These are phyloP conservation scores for Leptonema lineaticorne DNA, from an alignment of 1,140 invertebrate species.

Conservation along the genomic window DNA sequence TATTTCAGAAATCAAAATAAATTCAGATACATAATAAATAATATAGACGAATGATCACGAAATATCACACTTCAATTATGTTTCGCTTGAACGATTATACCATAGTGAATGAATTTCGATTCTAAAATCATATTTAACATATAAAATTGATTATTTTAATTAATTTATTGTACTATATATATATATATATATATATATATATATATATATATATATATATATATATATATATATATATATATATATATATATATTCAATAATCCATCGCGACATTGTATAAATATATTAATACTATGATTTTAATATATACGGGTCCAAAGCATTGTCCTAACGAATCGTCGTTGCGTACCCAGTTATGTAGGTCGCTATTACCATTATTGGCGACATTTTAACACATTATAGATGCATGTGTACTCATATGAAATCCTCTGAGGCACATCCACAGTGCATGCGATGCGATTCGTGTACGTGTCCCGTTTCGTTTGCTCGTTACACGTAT, in stretches of 20 bases:
- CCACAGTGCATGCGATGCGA: background rate
- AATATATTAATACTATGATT: background rate
- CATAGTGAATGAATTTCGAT: too few species aligned
- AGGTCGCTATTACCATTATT: slow-evolving; percentile 16
- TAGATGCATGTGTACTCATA: background rate
- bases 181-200: background rate
- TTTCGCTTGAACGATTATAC: too few species aligned
- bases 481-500: too few species aligned
- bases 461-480: too few species aligned
- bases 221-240: background rate
- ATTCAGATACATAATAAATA: too few species aligned
- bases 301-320: slow-evolving; percentile 8
- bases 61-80: too few species aligned
- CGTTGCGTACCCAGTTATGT: background rate
- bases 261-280: too few species aligned
- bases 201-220: background rate
- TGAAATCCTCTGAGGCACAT: background rate
- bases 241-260: background rate
- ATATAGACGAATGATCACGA: too few species aligned
- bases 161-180: background rate
- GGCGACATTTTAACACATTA: background rate
- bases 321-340: background rate
- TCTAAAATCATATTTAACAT: too few species aligned
- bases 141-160: too few species aligned
- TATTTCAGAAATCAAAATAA: too few species aligned